phyloP scores from a whole-genome alignment of 37 sponge, comb jelly and placozoan genomes.

The Chondrilla cf. caribensis region DNA sequence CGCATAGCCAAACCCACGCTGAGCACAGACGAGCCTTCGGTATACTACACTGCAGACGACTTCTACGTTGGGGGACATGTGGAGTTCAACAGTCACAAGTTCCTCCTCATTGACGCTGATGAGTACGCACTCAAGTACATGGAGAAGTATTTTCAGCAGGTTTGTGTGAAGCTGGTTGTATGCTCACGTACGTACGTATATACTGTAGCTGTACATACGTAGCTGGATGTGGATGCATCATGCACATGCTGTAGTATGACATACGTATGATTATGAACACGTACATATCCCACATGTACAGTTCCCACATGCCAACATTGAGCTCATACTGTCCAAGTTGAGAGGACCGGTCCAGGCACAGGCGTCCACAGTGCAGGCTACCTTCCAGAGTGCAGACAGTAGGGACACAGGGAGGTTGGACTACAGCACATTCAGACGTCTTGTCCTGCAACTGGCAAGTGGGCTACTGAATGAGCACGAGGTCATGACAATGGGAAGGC shows the following conservation, averaged over 20 bases:
- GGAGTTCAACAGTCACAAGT: conserved; percentile 76
- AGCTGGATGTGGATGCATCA: no score
- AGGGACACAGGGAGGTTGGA: conserved; percentile 29
- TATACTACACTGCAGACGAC: conserved; percentile 78
- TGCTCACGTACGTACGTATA: no score
- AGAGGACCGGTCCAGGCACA: conserved; percentile 55
- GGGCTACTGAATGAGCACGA: conserved; percentile 84
- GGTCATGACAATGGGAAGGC: conserved; percentile 76
- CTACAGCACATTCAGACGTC: conserved; percentile 26
- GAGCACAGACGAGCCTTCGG: conserved; percentile 31
- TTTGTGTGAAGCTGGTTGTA: background rate
- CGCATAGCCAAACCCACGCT: conserved; percentile 53
- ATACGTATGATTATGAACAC: no score
- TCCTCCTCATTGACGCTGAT: conserved; percentile 87
- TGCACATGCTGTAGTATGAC: no score
- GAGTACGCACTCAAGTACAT: conserved; percentile 95
- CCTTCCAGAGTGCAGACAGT: conserved; percentile 42
- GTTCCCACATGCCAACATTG: conserved; percentile 78
- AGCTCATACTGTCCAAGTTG: conserved; percentile 62
- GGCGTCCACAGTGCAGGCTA: conserved; percentile 25
- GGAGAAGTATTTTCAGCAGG: conserved; percentile 74
- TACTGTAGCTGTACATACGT: no score
- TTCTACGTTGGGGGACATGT: conserved; percentile 81
- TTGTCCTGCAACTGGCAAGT: conserved; percentile 50
- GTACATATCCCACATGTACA: no score